A percentile compares a stretch with the other conserved stretches of the same genome.
Evolutionary conservation across 2,888 invertebrate species (phyloP).

Genomic region (Megalurothrips usitatus): DNA sequence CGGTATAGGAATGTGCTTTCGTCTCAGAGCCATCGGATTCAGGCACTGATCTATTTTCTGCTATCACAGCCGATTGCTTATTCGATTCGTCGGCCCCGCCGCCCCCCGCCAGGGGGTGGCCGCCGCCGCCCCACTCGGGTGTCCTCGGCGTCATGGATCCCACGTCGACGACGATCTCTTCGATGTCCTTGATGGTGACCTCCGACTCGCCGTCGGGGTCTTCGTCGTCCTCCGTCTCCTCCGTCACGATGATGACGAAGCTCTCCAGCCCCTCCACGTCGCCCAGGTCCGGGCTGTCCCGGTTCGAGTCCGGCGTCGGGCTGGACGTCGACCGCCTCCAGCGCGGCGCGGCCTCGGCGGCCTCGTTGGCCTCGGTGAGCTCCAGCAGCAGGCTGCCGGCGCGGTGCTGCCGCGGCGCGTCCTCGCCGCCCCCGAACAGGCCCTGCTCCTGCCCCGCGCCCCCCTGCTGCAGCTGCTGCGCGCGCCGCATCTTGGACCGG

Average conservation of each 20-base stretch:
- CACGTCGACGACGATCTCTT: slow-evolving; percentile 16
- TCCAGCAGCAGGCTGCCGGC: not conserved
- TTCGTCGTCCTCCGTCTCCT: not conserved
- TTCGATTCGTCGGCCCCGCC: too few species aligned
- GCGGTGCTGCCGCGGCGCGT: not conserved
- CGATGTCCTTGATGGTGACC: slow-evolving; percentile 13
- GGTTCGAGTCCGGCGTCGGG: not conserved
- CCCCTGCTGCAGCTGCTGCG: not conserved
- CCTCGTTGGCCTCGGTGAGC: not conserved
- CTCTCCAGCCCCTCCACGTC: slow-evolving; percentile 17
- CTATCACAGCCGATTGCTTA: too few species aligned
- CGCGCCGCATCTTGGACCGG: slow-evolving; percentile 15
- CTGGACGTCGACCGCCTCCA: not conserved
- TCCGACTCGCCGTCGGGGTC: not conserved
- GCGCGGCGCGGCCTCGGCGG: not conserved
- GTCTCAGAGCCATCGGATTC: too few species aligned
- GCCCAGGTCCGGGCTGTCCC: slow-evolving; percentile 7
- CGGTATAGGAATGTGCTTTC: not conserved
- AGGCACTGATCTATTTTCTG: too few species aligned
- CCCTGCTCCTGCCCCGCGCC: not conserved
- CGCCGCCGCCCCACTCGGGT: not conserved
- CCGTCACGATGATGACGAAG: slow-evolving; percentile 16
- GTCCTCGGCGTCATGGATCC: slow-evolving; percentile 2
- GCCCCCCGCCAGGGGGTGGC: not conserved
- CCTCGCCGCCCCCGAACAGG: not conserved